Base-by-base conservation (phyloP, 2,797 vertebrate genomes). In the Mormyrus proboscirostris region DNA sequence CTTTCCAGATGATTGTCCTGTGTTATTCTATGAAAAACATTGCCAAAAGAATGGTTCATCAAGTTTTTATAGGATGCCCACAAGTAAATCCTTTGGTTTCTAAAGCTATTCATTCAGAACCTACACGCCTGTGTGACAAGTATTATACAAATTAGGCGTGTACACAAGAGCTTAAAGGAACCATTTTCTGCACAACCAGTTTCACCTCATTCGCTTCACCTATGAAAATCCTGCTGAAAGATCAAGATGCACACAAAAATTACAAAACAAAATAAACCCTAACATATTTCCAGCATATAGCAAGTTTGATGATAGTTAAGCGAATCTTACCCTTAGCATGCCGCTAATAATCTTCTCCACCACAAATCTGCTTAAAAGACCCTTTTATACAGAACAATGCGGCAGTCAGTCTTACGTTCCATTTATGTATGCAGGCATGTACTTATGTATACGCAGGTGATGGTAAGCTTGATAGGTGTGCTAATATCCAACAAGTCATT, bases 401-500 rank as follows among this genome's bases (percentile, higher is more conserved):
- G 94, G 94, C 94, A 95, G 94, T 95, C 93, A 89, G 65, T 91
- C 92, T 92, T 90, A 91, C 88, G 93, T 92, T 89, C 90, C 90
- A 88, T 41, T 88, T 38, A 87, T 91, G 88, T 89, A 90, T 89
- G 88, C 53, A 73, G 12, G 65, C 88, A 90, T 90, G 91, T 90
- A 84, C 4, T 89, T 85, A 91, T 86, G 76, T 86, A 89, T 88
- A 89, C 88, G 50, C 85, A 55, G 92, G 89, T 62, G 90, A 57
- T 89, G 88, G 88, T 83, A 87, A 89, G 90, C 91, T 91, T 90
- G 73, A 88, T 87, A 86, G 44, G 62, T 82, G 87, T 90, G 89
- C 87, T 69, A 76, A 44, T 79, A 55, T 87, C 57, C n/a, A 86
- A 59, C 4, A 50, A 44, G 9, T 88, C 25, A 73, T 47, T 16